Percentiles rank a stretch among this genome's conserved stretches.
phyloP scores from a whole-genome alignment of 2,888 invertebrate species.

The Frankliniella fusca region DNA sequence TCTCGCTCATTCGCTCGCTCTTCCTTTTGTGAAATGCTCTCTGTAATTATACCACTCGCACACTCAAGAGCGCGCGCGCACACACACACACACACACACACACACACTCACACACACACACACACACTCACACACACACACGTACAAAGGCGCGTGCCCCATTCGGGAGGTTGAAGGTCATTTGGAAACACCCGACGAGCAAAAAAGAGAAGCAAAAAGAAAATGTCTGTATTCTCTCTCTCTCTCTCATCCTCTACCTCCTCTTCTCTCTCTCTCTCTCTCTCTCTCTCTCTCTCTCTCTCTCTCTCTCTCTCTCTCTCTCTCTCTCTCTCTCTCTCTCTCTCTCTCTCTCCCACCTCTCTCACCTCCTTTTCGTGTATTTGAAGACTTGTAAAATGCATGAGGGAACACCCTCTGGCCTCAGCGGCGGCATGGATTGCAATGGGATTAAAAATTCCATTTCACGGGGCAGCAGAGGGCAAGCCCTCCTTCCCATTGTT shows the following conservation, averaged over 20 bases:
- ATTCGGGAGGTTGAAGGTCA: too few relatives aligned
- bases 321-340: neutral
- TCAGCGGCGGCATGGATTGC: neutral
- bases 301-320: neutral
- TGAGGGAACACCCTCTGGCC: neutral
- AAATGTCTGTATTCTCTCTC: neutral
- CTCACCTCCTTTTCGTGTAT: neutral
- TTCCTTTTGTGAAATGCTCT: too few relatives aligned
- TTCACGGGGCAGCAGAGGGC: neutral
- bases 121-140: too few relatives aligned
- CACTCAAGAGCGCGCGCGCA: too few relatives aligned
- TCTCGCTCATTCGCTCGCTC: too few relatives aligned
- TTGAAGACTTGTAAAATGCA: conserved; percentile 2
- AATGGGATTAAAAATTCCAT: neutral
- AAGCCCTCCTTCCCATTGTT: too few relatives aligned
- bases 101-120: too few relatives aligned
- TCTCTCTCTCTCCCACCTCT: neutral
- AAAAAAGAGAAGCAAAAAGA: too few relatives aligned
- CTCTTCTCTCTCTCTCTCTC: neutral
- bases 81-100: too few relatives aligned
- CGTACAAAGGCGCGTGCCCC: too few relatives aligned
- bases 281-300: neutral
- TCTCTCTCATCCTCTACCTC: neutral
- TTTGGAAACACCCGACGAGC: too few relatives aligned
- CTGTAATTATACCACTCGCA: too few relatives aligned